Base-by-base conservation (phyloP, 2,797 vertebrate genomes). In the Aulostomus chinensis region DNA sequence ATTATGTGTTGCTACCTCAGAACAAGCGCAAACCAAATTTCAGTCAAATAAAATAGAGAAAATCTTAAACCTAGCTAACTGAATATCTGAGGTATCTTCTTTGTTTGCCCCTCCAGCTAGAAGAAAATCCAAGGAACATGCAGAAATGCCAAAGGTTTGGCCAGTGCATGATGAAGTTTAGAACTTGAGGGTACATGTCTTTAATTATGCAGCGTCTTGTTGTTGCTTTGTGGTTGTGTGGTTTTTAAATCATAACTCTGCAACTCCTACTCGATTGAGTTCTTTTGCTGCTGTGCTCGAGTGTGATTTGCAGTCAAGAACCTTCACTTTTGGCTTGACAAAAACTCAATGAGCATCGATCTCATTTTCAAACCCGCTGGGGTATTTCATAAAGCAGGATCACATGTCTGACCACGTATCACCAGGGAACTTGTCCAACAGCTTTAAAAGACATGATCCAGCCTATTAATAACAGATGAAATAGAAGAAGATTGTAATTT, bases 41-140 rank as follows among this genome's bases (percentile, higher is more conserved):
- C 13, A 68, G 22, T 8, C 29, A 8, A 48, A 62, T 13, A 40
- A 24, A 48, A 69, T 10, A 12, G 28, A 60, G 31, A 10, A 70
- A 68, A 50, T 42, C 45, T 21, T 26, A 56, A 66, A 58, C 22
- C 28, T 15, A 30, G 25, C 31, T 11, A n/a, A 79, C 77, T 76
- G 77, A 80, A 80, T 78, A 67, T 64, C 75, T 87, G 42, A 85
- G 84, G 67, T 48, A 83, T 86, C 87, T 90, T 90, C 78, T 92
- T 91, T 90, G 89, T 92, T 93, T 93, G 92, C 86, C 78, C 83
- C 82, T 90, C 76, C 83, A 91, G 88, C 87, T 77, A 87, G 73
- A 88, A 92, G 90, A 86, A 83, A 88, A 66, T 86, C 89, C 85
- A 76, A 88, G 86, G 88, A 91, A 86, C 81, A 89, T 74, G 64